A percentile compares a stretch with the other conserved stretches of the same genome.
Evolutionary conservation across 2,797 vertebrate genomes (phyloP).

Genomic region (Poeciliopsis turneri): DNA sequence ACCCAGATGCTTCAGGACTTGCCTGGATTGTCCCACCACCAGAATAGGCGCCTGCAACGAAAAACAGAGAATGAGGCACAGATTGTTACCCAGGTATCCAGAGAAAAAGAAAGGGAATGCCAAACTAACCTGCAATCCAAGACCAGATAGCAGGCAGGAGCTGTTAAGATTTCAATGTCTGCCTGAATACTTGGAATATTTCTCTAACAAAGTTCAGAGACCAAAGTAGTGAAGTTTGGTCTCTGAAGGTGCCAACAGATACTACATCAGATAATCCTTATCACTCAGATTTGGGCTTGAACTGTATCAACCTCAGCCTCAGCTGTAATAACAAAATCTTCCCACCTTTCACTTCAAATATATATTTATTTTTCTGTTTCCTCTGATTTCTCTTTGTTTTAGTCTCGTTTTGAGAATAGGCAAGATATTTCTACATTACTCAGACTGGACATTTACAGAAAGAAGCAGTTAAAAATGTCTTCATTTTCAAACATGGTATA

Average conservation of each 20-base stretch:
- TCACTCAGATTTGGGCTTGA: neutral
- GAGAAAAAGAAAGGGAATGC: neutral
- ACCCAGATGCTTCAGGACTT: neutral
- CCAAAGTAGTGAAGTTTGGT: too few relatives aligned
- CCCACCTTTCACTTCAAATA: neutral
- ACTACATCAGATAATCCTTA: neutral
- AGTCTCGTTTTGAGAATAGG: neutral
- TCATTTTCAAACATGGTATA: neutral
- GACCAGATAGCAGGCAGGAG: neutral
- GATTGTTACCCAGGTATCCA: neutral
- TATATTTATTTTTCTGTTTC: neutral
- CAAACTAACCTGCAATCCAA: neutral
- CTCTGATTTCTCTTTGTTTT: neutral
- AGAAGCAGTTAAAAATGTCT: neutral
- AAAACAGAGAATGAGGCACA: neutral
- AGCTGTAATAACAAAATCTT: neutral
- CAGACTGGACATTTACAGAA: neutral
- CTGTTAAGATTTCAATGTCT: neutral
- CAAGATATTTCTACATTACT: neutral
- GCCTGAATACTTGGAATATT: neutral
- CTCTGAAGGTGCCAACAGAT: neutral
- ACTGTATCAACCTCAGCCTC: neutral
- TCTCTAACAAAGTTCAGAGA: neutral
- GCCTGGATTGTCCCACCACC: neutral
- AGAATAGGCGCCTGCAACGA: neutral